phyloP scores from a whole-genome alignment of 2,113 vertebrate species.

The Egretta garzetta region DNA sequence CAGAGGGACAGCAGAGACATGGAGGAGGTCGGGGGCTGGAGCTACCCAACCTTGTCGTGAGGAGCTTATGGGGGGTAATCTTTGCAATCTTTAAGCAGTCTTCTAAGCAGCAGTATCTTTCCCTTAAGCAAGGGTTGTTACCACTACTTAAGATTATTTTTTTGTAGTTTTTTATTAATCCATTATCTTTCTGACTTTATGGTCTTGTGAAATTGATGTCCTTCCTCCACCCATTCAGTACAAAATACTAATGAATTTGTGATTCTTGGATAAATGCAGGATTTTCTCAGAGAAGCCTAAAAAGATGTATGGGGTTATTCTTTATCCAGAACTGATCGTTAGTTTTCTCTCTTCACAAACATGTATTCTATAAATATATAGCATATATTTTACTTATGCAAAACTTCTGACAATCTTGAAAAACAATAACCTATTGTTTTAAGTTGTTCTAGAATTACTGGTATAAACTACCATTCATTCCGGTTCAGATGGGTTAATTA shows the following conservation, averaged over 20 bases:
- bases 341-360: neutral
- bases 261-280: neutral
- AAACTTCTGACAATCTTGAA: neutral
- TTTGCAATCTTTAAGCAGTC: neutral
- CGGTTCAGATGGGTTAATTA: neutral
- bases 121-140: neutral
- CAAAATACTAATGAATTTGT: neutral
- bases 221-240: neutral
- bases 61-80: neutral
- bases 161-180: neutral
- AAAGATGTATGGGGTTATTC: neutral
- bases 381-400: neutral
- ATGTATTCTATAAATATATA: neutral
- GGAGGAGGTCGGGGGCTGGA: accelerated
- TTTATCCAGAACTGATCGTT: neutral
- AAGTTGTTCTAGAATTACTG: neutral
- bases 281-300: neutral
- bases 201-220: neutral
- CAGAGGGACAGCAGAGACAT: neutral
- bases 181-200: neutral
- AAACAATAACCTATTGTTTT: neutral
- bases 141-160: neutral
- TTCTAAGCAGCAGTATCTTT: neutral
- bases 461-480: neutral
- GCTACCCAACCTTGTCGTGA: accelerated